Conservation (phyloP, 1,140 invertebrate genomes). For the Solen grandis region DNA sequence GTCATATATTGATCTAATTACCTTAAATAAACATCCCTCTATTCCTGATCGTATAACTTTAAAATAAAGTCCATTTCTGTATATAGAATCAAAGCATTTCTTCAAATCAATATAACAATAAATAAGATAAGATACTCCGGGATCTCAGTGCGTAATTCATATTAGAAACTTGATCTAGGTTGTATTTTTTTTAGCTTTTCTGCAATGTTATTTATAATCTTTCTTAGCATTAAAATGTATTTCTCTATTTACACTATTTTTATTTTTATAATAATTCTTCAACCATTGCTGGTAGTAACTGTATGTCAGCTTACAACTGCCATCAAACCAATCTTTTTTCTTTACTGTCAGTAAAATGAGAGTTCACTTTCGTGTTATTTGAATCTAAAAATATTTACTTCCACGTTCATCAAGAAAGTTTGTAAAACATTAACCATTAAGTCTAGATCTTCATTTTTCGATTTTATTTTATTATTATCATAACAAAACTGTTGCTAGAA, state of each 20-base stretch:
- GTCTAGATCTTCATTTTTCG: background rate
- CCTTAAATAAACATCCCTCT: background rate
- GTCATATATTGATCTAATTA: conserved; percentile 1
- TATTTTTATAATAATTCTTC: background rate
- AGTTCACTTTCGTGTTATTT: background rate
- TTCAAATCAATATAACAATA: conserved; percentile 18
- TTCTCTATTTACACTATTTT: background rate
- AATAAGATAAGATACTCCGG: background rate
- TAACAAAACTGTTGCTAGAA: too few relatives aligned
- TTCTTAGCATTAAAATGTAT: background rate
- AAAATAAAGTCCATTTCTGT: conserved; percentile 7
- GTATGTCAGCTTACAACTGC: background rate
- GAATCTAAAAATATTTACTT: background rate
- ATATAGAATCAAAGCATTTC: conserved; percentile 7
- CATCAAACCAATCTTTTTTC: conserved; percentile 5
- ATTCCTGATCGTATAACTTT: conserved; percentile 12
- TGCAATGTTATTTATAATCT: conserved; percentile 4
- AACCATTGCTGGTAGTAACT: background rate
- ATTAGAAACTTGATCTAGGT: background rate
- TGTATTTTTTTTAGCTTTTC: background rate
- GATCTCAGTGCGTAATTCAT: conserved; percentile 5
- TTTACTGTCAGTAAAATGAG: background rate
- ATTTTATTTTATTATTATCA: background rate
- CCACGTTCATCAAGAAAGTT: background rate
- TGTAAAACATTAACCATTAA: background rate